A percentile compares a stretch with the other conserved stretches of the same genome.
Evolutionary conservation across 2,888 invertebrate species (phyloP).

Genomic region (Cremastobaeus sp.): DNA sequence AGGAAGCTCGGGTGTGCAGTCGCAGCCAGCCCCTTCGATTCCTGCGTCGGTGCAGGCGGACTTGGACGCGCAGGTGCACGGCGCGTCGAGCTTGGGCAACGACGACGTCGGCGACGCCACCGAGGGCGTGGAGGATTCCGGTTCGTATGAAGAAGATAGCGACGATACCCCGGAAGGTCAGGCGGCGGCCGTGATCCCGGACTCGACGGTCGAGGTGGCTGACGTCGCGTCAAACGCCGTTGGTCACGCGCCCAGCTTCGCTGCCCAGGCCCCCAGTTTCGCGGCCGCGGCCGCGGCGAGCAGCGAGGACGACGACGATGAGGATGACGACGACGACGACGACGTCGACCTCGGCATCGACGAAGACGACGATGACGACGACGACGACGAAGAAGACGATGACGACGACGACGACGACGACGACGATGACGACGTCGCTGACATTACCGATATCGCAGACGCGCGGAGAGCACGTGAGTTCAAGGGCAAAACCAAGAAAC

Average conservation of each 20-base stretch:
- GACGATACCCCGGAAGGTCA: constrained; percentile 77
- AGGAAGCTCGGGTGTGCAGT: constrained; percentile 70
- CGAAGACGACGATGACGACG: constrained; percentile 83
- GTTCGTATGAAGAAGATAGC: constrained; percentile 72
- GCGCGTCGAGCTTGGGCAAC: constrained; percentile 64
- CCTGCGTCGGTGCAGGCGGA: constrained; percentile 73
- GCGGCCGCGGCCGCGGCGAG: constrained; percentile 78
- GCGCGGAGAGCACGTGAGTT: constrained; percentile 92
- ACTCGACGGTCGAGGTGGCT: constrained; percentile 76
- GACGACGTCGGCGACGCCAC: constrained; percentile 75
- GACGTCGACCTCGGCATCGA: constrained; percentile 81
- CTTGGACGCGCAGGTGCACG: constrained; percentile 75
- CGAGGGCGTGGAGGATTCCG: constrained; percentile 67
- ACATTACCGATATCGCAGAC: constrained; percentile 84
- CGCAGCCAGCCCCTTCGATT: constrained; percentile 67
- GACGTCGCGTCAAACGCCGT: constrained; percentile 68
- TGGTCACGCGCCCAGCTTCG: constrained; percentile 64
- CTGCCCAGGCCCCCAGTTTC: constrained; percentile 68
- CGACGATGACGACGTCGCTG: constrained; percentile 47
- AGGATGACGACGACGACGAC: constrained; percentile 76
- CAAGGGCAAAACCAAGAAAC: constrained; percentile 81
- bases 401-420: constrained; percentile 69
- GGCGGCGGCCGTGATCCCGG: constrained; percentile 75
- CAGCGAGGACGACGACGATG: constrained; percentile 80
- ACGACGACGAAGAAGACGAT: constrained; percentile 64